These are phyloP conservation scores for Psococerastis gibbosa DNA, from an alignment of 2,888 invertebrate species.

Conservation along the genomic window DNA sequence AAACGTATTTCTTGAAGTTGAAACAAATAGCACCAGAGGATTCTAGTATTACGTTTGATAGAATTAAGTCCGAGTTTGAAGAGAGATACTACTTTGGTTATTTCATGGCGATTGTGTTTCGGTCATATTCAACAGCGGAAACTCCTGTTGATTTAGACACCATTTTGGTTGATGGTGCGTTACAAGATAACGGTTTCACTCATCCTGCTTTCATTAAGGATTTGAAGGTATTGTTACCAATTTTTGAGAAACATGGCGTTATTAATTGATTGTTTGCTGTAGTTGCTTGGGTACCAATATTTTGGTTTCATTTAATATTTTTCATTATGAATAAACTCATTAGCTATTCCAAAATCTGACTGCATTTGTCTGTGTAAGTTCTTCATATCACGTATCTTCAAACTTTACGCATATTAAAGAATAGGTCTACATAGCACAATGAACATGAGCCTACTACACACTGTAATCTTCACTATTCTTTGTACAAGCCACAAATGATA, in stretches of 20 bases:
- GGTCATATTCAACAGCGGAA: not conserved
- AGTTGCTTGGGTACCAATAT: no score
- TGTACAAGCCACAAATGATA: no score
- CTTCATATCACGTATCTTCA: no score
- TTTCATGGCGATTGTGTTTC: not conserved
- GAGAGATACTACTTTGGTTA: slow-evolving; percentile 1
- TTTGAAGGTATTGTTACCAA: not conserved
- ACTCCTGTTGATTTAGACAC: not conserved
- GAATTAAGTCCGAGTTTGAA: not conserved
- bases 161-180: not conserved
- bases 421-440: no score
- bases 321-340: no score
- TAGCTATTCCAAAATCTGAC: no score
- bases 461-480: no score
- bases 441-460: no score
- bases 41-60: not conserved
- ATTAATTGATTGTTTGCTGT: no score
- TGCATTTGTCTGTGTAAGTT: no score
- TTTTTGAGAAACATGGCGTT: not conserved
- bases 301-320: no score
- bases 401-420: no score
- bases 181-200: not conserved
- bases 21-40: not conserved
- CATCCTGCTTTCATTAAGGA: not conserved
- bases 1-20: not conserved